Conservation (phyloP, 2,888 invertebrate species). For the Oxyteleia sp. region DNA sequence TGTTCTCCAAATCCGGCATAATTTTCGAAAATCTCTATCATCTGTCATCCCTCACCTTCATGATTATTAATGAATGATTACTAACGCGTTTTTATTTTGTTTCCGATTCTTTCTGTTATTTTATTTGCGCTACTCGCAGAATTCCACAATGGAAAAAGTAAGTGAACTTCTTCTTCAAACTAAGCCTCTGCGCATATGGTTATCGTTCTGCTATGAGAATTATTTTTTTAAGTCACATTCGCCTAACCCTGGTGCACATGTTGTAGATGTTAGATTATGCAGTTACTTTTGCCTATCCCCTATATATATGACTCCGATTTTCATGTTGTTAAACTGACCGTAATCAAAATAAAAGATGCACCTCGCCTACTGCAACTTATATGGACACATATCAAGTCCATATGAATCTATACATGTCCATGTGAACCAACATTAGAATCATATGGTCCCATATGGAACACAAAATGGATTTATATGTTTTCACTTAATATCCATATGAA, state of each 20-base stretch:
- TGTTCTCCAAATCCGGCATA: slow-evolving; percentile 32
- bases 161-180: slow-evolving; percentile 88
- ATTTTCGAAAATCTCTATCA: slow-evolving; percentile 80
- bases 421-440: too few species aligned
- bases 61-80: slow-evolving; percentile 78
- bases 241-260: slow-evolving; percentile 78
- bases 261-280: slow-evolving; percentile 76
- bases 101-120: slow-evolving; percentile 87
- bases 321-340: too few species aligned
- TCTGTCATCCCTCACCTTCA: slow-evolving; percentile 79
- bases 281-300: slow-evolving; percentile 34
- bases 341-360: too few species aligned
- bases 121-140: too few species aligned
- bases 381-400: too few species aligned
- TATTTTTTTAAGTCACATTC: slow-evolving; percentile 75
- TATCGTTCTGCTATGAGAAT: slow-evolving; percentile 75
- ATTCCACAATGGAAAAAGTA: too few species aligned
- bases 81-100: slow-evolving; percentile 88
- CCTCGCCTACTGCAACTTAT: too few species aligned
- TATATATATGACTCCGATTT: too few species aligned
- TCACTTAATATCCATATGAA: too few species aligned
- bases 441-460: too few species aligned
- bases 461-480: too few species aligned
- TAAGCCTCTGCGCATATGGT: slow-evolving; percentile 82
- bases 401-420: too few species aligned